A percentile compares a stretch with the other conserved stretches of the same genome.
Evolutionary conservation across 2,113 vertebrate genomes (phyloP).

Genomic region (Vireo altiloquus): DNA sequence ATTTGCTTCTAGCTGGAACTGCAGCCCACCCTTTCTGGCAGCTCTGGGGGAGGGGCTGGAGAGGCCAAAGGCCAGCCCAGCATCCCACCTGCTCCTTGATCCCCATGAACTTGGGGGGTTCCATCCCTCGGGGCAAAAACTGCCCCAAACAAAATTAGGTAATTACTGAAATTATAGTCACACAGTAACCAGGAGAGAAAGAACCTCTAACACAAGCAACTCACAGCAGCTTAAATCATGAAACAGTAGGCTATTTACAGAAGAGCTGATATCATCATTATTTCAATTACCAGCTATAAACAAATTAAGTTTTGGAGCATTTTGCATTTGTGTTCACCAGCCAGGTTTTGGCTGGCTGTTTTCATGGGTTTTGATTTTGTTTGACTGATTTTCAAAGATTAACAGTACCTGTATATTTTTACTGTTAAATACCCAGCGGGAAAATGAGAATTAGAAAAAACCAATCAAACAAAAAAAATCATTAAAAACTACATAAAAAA

Average conservation of each 20-base stretch:
- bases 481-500: neutral
- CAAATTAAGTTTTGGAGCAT: neutral
- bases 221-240: neutral
- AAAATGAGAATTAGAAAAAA: neutral
- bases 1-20: neutral
- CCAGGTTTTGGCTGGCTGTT: neutral
- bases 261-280: neutral
- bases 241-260: neutral
- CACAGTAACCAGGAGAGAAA: neutral
- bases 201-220: neutral
- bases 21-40: neutral
- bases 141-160: neutral
- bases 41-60: neutral
- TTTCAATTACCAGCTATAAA: neutral
- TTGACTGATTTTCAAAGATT: neutral
- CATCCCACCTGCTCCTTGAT: neutral
- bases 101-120: accelerated
- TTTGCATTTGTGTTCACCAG: neutral
- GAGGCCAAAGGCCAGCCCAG: neutral
- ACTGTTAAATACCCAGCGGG: neutral
- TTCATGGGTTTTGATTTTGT: no score
- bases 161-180: neutral
- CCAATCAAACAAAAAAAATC: neutral
- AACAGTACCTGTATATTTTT: neutral
- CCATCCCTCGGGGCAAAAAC: accelerated